phyloP scores from a whole-genome alignment of 2,888 invertebrate genomes.

The Lasioglossum leucozonium region DNA sequence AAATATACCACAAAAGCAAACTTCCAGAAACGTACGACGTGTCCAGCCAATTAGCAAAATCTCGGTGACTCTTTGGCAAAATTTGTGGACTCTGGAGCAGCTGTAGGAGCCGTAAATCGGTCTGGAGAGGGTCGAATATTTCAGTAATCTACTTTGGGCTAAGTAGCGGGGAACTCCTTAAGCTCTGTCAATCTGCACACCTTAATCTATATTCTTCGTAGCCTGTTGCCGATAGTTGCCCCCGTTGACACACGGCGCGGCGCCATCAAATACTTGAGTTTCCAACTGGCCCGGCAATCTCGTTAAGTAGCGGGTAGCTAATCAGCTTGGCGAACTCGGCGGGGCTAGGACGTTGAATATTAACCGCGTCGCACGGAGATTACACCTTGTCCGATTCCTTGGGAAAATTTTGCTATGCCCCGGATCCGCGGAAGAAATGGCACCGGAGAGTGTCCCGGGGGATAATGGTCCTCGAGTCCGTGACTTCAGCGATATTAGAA shows the following conservation, averaged over 20 bases:
- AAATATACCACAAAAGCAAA: not conserved
- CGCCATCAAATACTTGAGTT: not conserved
- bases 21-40: not conserved
- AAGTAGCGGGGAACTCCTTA: not conserved
- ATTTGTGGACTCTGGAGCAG: not conserved
- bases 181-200: not conserved
- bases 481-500: constrained; percentile 51
- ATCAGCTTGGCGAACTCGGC: not conserved
- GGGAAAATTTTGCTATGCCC: not conserved
- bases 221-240: not conserved
- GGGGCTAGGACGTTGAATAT: not conserved
- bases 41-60: not conserved
- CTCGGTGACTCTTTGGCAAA: not conserved
- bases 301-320: not conserved
- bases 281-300: not conserved
- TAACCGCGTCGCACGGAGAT: constrained; percentile 1
- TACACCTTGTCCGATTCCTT: not conserved
- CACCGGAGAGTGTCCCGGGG: not conserved
- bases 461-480: not conserved
- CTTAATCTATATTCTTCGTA: not conserved
- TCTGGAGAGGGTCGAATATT: not conserved
- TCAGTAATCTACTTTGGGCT: not conserved
- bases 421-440: constrained; percentile 30
- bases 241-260: not conserved
- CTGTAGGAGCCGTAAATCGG: not conserved